Conservation (phyloP, 1,140 invertebrate species). For the Drosophila lini region DNA sequence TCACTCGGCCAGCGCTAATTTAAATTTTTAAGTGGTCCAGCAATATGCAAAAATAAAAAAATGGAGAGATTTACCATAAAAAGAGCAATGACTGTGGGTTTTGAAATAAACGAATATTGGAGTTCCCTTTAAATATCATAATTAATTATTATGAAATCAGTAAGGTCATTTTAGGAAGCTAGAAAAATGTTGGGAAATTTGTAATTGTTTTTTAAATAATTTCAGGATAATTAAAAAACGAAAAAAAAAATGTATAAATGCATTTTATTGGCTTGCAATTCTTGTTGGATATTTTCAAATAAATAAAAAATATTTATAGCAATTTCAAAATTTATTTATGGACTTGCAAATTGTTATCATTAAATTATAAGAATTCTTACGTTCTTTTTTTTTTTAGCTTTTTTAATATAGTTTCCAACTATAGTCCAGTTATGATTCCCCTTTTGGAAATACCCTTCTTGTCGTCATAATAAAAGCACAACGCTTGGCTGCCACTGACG, state of each 20-base stretch:
- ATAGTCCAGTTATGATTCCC: neutral
- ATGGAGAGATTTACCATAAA: neutral
- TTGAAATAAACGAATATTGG: neutral
- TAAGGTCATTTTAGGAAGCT: neutral
- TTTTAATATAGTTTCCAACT: too few relatives aligned
- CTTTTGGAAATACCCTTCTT: neutral
- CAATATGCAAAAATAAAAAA: conserved; percentile 26
- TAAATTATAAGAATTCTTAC: too few relatives aligned
- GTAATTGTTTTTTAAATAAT: neutral
- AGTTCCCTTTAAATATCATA: neutral
- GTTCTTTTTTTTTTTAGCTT: too few relatives aligned
- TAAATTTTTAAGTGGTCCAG: conserved; percentile 72
- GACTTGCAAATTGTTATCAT: too few relatives aligned
- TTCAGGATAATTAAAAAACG: neutral
- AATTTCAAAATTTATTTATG: too few relatives aligned
- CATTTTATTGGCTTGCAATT: too few relatives aligned
- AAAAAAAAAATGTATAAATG: too few relatives aligned
- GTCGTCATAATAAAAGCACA: conserved; percentile 56
- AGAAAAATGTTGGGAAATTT: neutral
- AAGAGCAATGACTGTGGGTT: neutral
- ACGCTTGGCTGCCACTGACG: conserved; percentile 20
- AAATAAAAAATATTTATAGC: too few relatives aligned
- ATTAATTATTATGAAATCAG: too few relatives aligned
- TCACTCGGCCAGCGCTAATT: conserved; percentile 61
- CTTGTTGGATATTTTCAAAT: too few relatives aligned